These are phyloP conservation scores for Nibea coibor DNA, from an alignment of 2,113 vertebrate genomes.

Conservation along the genomic window DNA sequence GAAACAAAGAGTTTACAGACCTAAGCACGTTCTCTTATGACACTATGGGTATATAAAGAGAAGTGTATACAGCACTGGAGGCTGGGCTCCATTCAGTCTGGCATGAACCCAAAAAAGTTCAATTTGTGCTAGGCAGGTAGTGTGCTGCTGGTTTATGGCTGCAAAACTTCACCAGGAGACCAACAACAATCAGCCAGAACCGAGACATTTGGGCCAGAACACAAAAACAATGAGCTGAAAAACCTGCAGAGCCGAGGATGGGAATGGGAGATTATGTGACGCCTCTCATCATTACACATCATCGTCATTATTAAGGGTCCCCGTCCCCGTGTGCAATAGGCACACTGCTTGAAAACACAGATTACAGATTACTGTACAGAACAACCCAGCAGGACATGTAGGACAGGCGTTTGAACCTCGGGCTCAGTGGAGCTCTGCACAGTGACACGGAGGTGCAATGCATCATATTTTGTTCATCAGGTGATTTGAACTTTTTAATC, in stretches of 20 bases:
- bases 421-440: too few species aligned
- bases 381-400: background rate
- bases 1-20: too few species aligned
- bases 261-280: background rate
- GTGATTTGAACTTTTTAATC: conserved; percentile 31
- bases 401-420: background rate
- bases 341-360: too few species aligned
- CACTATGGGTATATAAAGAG: too few species aligned
- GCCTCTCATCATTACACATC: too few species aligned
- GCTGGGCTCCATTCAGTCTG: too few species aligned
- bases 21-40: too few species aligned
- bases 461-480: conserved; percentile 1
- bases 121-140: background rate
- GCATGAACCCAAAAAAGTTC: too few species aligned
- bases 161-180: background rate
- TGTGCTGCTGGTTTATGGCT: background rate
- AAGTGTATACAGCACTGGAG: too few species aligned
- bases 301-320: background rate
- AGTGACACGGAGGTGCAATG: background rate
- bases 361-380: too few species aligned
- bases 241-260: background rate
- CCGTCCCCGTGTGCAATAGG: too few species aligned
- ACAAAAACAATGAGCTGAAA: background rate
- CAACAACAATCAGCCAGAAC: background rate
- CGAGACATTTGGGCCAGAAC: background rate